Conservation (phyloP, 2,797 vertebrate genomes). For the Pogoniulus pusillus region DNA sequence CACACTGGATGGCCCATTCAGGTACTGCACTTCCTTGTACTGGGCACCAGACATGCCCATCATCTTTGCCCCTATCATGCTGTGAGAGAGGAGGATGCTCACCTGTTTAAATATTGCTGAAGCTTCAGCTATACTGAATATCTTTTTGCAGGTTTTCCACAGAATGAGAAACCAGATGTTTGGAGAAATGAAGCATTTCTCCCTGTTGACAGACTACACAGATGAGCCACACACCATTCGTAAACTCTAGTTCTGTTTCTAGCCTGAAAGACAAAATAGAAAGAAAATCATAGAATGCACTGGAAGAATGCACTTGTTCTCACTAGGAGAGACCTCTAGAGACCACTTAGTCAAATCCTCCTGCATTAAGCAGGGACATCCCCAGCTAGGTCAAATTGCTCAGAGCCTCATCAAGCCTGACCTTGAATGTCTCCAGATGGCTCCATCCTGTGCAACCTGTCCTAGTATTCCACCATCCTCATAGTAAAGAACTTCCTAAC, state of each 20-base stretch:
- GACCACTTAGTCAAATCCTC: no score
- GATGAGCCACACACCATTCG: background rate
- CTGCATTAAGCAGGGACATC: no score
- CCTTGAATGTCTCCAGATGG: no score
- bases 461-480: no score
- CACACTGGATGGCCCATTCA: no score
- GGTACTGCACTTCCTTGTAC: background rate
- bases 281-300: no score
- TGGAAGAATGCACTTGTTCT: no score
- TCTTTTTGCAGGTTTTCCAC: background rate
- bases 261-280: background rate
- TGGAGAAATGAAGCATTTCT: background rate
- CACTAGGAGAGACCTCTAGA: no score
- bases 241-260: background rate
- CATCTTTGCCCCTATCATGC: background rate
- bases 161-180: background rate
- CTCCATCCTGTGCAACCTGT: no score
- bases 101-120: background rate
- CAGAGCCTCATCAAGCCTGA: no score
- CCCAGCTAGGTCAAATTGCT: no score
- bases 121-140: background rate
- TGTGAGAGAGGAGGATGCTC: background rate
- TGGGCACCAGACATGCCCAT: background rate
- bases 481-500: no score
- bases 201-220: background rate